Evolutionary conservation across 2,888 invertebrate genomes (phyloP).

Genomic region (Cancer borealis): DNA sequence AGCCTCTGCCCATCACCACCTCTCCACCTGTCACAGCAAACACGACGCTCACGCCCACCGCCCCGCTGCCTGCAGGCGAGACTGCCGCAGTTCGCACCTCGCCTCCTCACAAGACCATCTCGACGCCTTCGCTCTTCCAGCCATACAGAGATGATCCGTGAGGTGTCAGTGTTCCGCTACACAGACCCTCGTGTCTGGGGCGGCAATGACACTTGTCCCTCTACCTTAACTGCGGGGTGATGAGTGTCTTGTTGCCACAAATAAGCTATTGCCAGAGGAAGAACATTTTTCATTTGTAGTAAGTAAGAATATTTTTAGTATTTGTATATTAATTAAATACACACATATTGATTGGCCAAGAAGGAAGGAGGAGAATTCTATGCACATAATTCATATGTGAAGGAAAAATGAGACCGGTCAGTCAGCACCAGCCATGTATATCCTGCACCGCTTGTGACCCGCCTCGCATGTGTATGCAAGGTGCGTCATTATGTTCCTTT

Average conservation of each 20-base stretch:
- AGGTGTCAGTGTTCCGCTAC: background rate
- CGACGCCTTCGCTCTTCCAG: conserved; percentile 65
- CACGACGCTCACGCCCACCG: conserved; percentile 28
- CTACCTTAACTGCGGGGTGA: background rate
- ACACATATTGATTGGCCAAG: background rate
- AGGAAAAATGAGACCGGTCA: background rate
- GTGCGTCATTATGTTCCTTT: conserved; percentile 56
- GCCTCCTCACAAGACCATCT: conserved; percentile 53
- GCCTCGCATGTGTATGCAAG: background rate
- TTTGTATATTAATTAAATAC: background rate
- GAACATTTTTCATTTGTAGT: background rate
- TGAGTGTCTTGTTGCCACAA: background rate
- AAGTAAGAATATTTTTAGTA: background rate
- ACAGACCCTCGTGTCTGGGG: background rate
- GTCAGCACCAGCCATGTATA: background rate
- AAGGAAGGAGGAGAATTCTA: background rate
- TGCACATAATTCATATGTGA: background rate
- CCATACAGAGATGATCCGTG: conserved; percentile 67
- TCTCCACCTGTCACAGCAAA: conserved; percentile 42
- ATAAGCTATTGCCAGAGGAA: background rate
- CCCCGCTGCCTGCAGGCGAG: background rate
- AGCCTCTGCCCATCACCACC: conserved; percentile 52
- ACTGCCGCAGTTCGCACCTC: background rate
- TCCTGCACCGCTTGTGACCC: background rate
- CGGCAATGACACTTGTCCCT: background rate